A percentile compares a stretch with the other conserved stretches of the same genome.
Conservation (phyloP, 2,797 vertebrate species). For the Glossophaga mutica region DNA sequence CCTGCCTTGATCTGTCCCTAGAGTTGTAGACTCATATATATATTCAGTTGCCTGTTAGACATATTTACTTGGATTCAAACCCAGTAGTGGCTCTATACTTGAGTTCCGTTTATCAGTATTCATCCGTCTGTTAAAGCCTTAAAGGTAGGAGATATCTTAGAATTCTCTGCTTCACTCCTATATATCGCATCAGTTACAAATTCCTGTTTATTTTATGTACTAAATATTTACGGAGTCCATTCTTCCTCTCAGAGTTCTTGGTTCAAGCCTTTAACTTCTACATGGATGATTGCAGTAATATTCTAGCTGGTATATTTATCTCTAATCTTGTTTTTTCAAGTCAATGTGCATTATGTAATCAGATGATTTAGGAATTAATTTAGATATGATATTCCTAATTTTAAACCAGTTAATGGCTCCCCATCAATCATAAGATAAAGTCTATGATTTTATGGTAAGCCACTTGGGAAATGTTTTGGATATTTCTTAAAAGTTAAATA, state of each 20-base stretch:
- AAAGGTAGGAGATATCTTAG: neutral
- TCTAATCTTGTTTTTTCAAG: neutral
- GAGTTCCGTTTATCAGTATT: neutral
- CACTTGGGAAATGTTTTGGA: neutral
- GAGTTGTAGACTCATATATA: neutral
- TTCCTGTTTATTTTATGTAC: neutral
- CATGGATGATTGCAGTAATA: neutral
- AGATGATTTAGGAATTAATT: neutral
- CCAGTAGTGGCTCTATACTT: neutral
- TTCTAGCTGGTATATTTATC: neutral
- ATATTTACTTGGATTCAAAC: neutral
- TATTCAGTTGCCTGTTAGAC: neutral
- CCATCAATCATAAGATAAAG: neutral
- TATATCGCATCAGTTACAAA: neutral
- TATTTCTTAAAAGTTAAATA: neutral
- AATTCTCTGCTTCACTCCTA: neutral
- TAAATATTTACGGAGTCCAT: neutral
- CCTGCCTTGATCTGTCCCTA: neutral
- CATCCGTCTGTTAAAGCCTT: neutral
- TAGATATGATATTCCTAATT: neutral
- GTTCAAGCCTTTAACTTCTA: neutral
- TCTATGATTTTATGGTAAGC: neutral
- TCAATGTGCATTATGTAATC: neutral
- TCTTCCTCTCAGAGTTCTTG: neutral
- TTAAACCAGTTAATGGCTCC: neutral